Evolutionary conservation across 2,888 invertebrate species (phyloP).

Genomic region (Lobophora halterata): DNA sequence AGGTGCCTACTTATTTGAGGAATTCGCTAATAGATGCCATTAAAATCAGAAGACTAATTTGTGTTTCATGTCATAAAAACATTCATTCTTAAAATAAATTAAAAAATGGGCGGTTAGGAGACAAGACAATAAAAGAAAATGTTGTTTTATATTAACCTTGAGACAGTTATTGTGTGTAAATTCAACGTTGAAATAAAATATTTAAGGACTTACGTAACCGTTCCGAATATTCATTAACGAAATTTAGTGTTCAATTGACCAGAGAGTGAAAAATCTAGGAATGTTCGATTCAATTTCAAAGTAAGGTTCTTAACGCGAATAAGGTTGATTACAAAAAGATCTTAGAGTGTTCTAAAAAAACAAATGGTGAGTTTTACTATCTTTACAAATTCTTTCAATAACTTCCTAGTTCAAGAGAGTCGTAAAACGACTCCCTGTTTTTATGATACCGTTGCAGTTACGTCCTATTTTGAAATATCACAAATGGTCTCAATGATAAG

Average conservation of each 20-base stretch:
- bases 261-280: too few relatives aligned
- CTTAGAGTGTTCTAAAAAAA: too few relatives aligned
- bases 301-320: too few relatives aligned
- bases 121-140: slow-evolving; percentile 15
- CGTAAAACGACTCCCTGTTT: slow-evolving; percentile 28
- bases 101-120: slow-evolving; percentile 7
- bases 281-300: too few relatives aligned
- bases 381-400: slow-evolving; percentile 41
- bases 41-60: slow-evolving; percentile 2
- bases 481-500: too few relatives aligned
- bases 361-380: too few relatives aligned
- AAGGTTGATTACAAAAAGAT: too few relatives aligned
- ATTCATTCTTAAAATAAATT: slow-evolving; percentile 1
- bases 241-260: neutral
- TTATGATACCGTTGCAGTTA: slow-evolving; percentile 15
- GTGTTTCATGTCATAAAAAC: slow-evolving; percentile 2
- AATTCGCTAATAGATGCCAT: neutral
- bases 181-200: slow-evolving; percentile 21
- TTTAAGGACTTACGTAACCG: slow-evolving; percentile 7
- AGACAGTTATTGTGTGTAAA: slow-evolving; percentile 29
- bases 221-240: slow-evolving; percentile 1
- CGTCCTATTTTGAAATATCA: too few relatives aligned
- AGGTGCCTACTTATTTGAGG: neutral
- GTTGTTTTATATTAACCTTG: slow-evolving; percentile 32
- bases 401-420: slow-evolving; percentile 53